Evolutionary conservation across 1,140 invertebrate species (phyloP), one percentile per base, ranked within the genome.

Genomic region (Condylostylus longicornis): DNA sequence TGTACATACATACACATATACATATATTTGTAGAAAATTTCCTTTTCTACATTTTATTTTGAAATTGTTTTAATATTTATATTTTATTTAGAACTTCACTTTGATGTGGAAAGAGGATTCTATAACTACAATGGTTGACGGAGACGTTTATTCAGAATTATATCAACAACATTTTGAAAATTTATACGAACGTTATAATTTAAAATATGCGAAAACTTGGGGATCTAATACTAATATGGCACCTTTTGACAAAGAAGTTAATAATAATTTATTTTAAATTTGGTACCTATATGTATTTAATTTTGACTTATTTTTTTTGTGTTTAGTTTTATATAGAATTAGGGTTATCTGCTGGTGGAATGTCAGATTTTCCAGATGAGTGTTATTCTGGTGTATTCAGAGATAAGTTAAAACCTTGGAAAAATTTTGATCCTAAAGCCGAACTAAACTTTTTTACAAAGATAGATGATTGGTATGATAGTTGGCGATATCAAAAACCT

Each of bases 261-360:
- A 43, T 29, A 25, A 18, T 25, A 34, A 25, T 23, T 27, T 12
- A 37, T n/a, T 4, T 12, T 3, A 19, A 4, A 6, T 17, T 9
- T 13, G 18, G 27, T 22, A 25, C 28, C 30, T 18, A 10, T 35
- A n/a, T 18, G 23, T 23, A 40, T 38, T 39, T 12, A 27, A 38
- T 35, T 28, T 17, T 34, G 19, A 13, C 20, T 21, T 36, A 33
- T 37, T 44, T 18, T 17, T 12, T 35, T 18, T 39, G 22, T 22
- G 62, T 58, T 12, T 53, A 85, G 81, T 85, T 82, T 58, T 79
- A 79, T 49, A 47, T 87, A 5, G 69, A 74, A 3, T 43, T 86
- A 8, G 81, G 78, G 4, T 48, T 85, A 14, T 77, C 74, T 15
- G 78, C 77, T 13, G 82, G 81, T 33, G 81, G 82, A 13, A 68